Percentiles rank a stretch among this genome's conserved stretches.
Conservation (phyloP, 2,797 vertebrate genomes). For the Aeoliscus strigatus region DNA sequence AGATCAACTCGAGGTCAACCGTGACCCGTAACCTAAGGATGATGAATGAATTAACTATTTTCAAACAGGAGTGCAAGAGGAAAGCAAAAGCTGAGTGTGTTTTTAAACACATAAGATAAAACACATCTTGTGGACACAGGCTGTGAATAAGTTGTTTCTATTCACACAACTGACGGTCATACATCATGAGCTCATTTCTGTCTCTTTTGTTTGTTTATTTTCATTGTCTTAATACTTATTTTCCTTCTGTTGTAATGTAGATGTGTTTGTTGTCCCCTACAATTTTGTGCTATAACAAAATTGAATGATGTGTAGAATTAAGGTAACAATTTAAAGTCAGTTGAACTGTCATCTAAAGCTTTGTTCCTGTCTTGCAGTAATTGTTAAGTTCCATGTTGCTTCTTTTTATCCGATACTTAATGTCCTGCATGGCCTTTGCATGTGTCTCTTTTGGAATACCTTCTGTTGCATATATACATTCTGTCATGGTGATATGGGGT, state of each 20-base stretch:
- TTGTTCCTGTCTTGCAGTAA: conserved; percentile 12
- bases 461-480: conserved; percentile 11
- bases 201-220: conserved; percentile 21
- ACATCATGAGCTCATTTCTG: conserved; percentile 3
- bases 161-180: not conserved
- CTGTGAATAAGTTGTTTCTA: conserved; percentile 4
- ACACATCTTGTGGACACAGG: too few species aligned
- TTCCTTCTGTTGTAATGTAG: too few species aligned
- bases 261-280: conserved; percentile 17
- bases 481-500: conserved; percentile 12
- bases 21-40: too few species aligned
- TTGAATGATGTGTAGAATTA: not conserved
- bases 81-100: too few species aligned
- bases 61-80: too few species aligned
- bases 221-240: conserved; percentile 6
- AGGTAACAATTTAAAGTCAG: conserved; percentile 4
- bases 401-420: conserved; percentile 27
- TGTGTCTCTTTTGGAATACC: conserved; percentile 18
- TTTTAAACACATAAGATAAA: too few species aligned
- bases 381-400: conserved; percentile 19
- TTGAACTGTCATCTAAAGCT: conserved; percentile 4
- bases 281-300: conserved; percentile 17
- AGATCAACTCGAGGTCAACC: too few species aligned
- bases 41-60: too few species aligned
- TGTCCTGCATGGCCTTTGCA: conserved; percentile 47